Conservation (phyloP, 2,888 invertebrate genomes). For the Malacosoma neustria region DNA sequence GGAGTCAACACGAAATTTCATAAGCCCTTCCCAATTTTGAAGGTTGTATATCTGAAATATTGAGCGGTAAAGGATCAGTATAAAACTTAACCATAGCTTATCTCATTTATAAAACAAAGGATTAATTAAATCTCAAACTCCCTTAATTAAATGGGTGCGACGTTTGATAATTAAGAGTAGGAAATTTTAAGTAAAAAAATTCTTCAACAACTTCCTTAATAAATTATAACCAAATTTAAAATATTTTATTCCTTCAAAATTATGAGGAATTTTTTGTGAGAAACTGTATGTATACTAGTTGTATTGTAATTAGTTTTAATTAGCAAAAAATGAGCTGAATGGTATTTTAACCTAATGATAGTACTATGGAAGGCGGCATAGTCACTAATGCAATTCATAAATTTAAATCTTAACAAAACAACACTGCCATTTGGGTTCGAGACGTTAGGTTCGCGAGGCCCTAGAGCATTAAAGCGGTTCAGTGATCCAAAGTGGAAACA, state of each 20-base stretch:
- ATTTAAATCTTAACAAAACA: no score
- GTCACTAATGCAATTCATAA: no score
- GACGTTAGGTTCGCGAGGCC: no score
- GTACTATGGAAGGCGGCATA: no score
- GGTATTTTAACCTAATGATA: no score
- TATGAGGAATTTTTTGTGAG: no score
- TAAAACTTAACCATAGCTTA: constrained; percentile 42
- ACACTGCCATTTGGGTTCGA: no score
- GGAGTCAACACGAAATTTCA: constrained; percentile 17
- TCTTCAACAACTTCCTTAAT: not conserved
- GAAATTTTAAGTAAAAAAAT: not conserved
- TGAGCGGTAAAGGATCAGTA: constrained; percentile 32
- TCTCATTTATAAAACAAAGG: constrained; percentile 46
- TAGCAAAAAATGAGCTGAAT: no score
- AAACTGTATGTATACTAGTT: no score
- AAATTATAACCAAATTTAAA: not conserved
- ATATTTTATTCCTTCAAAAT: not conserved
- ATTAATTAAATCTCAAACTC: constrained; percentile 49
- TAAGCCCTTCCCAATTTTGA: constrained; percentile 25
- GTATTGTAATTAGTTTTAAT: not conserved
- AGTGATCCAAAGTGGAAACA: no score
- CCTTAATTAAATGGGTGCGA: constrained; percentile 38
- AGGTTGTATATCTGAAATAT: constrained; percentile 18
- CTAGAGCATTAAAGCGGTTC: no score
- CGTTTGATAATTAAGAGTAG: constrained; percentile 23